Conservation (phyloP, 2,888 invertebrate species). For the Teleogryllus oceanicus region DNA sequence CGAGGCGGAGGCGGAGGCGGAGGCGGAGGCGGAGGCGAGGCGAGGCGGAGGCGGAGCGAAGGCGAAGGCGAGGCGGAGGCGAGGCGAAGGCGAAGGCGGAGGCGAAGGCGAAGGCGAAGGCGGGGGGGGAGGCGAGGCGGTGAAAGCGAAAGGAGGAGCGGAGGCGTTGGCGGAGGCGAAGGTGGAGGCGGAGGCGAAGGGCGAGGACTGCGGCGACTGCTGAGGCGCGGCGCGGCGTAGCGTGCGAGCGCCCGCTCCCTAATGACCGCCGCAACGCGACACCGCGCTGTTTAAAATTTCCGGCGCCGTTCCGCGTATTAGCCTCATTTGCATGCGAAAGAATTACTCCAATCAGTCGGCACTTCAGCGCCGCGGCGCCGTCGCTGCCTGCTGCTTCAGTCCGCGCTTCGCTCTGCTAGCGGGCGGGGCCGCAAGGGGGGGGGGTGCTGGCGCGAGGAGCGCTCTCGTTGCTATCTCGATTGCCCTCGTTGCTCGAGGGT, state of each 20-base stretch:
- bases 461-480: too few relatives aligned
- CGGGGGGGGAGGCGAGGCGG: neutral
- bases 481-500: too few relatives aligned
- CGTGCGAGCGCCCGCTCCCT: neutral
- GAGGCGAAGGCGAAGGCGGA: too few relatives aligned
- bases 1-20: neutral
- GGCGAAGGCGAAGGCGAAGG: too few relatives aligned
- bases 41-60: too few relatives aligned
- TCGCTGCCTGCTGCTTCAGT: neutral
- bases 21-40: too few relatives aligned
- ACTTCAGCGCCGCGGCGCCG: neutral
- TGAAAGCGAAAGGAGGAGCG: too few relatives aligned
- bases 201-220: neutral
- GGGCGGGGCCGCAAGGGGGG: neutral
- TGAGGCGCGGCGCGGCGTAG: too few relatives aligned
- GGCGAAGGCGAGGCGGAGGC: too few relatives aligned
- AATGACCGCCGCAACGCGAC: neutral
- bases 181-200: neutral
- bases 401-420: neutral
- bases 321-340: constrained; percentile 18
- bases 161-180: neutral
- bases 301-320: neutral
- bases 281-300: constrained; percentile 7
- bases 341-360: constrained; percentile 10
- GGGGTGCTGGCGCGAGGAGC: too few relatives aligned